Base-by-base conservation (phyloP, 2,888 invertebrate species). In the Sturmia bella region DNA sequence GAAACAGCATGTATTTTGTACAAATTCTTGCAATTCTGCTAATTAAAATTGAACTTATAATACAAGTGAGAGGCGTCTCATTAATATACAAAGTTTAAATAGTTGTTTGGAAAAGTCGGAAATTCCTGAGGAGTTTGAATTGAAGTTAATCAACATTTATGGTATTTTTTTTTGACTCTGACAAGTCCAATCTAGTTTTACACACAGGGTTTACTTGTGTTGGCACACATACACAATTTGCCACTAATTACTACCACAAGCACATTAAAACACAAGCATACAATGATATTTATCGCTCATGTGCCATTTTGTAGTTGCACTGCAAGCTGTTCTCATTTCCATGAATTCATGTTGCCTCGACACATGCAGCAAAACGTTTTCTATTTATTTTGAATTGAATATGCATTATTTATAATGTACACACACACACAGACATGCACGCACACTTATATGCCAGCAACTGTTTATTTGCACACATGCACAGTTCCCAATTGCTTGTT, bases 241-340 rank as follows among this genome's bases (percentile, higher is more conserved):
- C 83, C 80, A 84, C 84, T 84, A 84, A 85, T 84, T 85, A 85
- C 84, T 77, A 70, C 73, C 81, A 82, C 84, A 80, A 73, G 59
- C 72, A 64, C 56, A 64, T 41, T 32, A 54, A 43, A n/a, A 48
- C 11, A 63, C 19, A 43, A 12, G 4, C n/a, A 13, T 7, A 15
- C 43, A 15, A n/a, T 7, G 9, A 32, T 7, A 27, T 9, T 50
- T 12, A 9, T 19, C 48, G 9, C 27, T 27, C 3, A 4, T 32
- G 32, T 7, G 9, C 4, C 7, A 32, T n/a, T 13, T 1, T 11
- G 48, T 11, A 41, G 27, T 52, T 32, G 45, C 54, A 37, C 15
- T 52, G 45, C 5, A 24, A 39, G 17, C 19, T 21, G 24, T 13
- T 52, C 37, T 48, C 6, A 24, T 59, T 21, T 37, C 1, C 13